Conservation (phyloP, 2,888 invertebrate species). For the Suillia variegata region DNA sequence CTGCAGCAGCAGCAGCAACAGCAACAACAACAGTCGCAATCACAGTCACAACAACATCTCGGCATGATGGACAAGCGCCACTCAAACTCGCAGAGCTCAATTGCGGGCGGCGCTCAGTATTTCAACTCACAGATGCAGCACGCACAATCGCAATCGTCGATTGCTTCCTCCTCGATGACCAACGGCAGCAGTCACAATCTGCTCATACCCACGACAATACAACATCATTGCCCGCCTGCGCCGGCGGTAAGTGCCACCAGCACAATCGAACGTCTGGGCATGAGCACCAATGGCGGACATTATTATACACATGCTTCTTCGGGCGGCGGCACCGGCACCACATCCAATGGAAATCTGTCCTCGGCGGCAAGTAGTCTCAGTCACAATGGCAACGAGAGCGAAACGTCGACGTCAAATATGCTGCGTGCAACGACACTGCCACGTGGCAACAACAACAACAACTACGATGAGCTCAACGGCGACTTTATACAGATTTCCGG, state of each 20-base stretch:
- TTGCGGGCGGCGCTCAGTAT: constrained; percentile 41
- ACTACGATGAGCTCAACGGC: constrained; percentile 54
- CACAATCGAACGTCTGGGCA: constrained; percentile 45
- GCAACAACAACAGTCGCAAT: constrained; percentile 40
- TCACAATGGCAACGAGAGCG: constrained; percentile 44
- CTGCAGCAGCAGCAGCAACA: constrained; percentile 48
- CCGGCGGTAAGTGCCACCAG: constrained; percentile 51
- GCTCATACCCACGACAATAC: constrained; percentile 31
- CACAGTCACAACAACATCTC: constrained; percentile 15
- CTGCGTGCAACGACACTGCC: constrained; percentile 74
- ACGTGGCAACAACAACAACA: constrained; percentile 67
- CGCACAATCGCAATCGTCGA: constrained; percentile 60
- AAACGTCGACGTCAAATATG: constrained; percentile 34
- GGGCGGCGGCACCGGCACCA: constrained; percentile 45
- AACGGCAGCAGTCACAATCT: constrained; percentile 45
- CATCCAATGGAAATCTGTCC: constrained; percentile 32
- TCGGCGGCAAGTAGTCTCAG: constrained; percentile 24
- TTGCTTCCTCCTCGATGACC: constrained; percentile 56
- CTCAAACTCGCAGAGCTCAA: constrained; percentile 56
- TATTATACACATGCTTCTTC: too few relatives aligned
- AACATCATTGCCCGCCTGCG: constrained; percentile 55
- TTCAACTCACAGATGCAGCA: constrained; percentile 52
- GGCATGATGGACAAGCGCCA: constrained; percentile 39
- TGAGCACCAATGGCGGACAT: constrained; percentile 11
- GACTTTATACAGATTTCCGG: constrained; percentile 69